A percentile compares a stretch with the other conserved stretches of the same genome.
Conservation (phyloP, 2,113 vertebrate species). For the Campylomormyrus numenius region DNA sequence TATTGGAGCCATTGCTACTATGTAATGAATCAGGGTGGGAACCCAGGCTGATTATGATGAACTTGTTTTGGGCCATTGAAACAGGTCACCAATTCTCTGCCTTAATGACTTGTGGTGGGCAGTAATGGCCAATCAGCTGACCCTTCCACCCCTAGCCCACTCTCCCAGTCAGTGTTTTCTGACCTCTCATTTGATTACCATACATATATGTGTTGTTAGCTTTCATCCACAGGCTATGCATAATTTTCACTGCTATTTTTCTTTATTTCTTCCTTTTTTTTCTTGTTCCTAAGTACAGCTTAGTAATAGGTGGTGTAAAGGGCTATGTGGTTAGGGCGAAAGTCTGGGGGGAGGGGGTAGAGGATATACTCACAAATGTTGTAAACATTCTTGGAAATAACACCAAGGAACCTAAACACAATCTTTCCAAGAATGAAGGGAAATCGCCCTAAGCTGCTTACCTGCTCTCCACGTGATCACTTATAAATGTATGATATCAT, state of each 20-base stretch:
- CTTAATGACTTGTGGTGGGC: background rate
- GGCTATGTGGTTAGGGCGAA: background rate
- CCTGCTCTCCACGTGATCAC: background rate
- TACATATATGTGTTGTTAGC: constrained; percentile 58
- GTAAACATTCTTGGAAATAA: background rate
- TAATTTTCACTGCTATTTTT: background rate
- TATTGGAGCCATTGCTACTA: background rate
- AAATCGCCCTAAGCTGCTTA: background rate
- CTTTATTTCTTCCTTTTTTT: background rate
- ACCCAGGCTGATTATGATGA: background rate
- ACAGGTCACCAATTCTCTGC: background rate
- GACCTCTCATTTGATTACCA: constrained; percentile 68
- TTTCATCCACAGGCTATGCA: constrained; percentile 37
- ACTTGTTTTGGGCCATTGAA: constrained; percentile 1
- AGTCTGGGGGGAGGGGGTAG: background rate
- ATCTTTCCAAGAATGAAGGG: background rate
- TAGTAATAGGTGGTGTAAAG: background rate
- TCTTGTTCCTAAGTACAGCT: background rate
- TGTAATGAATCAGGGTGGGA: background rate
- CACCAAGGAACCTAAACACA: background rate
- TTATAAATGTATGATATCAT: background rate
- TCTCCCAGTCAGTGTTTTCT: constrained; percentile 54
- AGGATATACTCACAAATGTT: background rate
- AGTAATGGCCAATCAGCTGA: constrained; percentile 38
- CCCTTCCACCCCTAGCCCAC: constrained; percentile 59